Evolutionary conservation across 2,113 vertebrate genomes (phyloP).

Genomic region (Meriones unguiculatus): DNA sequence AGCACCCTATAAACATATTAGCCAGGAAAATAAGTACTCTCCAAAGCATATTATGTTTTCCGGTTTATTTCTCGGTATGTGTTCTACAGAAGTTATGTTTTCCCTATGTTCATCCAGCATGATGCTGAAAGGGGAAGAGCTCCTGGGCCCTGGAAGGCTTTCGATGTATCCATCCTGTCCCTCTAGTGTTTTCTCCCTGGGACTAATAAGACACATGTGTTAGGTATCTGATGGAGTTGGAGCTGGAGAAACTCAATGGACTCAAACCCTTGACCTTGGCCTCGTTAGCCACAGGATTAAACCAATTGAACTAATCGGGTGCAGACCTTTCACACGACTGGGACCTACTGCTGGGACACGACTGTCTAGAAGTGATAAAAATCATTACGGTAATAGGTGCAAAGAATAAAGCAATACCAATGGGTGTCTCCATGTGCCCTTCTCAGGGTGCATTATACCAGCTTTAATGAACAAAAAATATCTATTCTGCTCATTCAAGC

Average conservation of each 20-base stretch:
- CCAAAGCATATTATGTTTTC: not conserved
- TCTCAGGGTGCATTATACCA: too few relatives aligned
- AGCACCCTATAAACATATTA: not conserved
- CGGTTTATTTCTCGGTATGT: not conserved
- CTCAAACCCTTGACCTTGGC: conserved; percentile 73
- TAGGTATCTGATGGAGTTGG: not conserved
- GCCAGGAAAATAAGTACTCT: conserved; percentile 25
- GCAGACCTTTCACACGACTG: conserved; percentile 58
- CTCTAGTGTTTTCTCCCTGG: not conserved
- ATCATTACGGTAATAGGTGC: not conserved
- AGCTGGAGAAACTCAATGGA: conserved; percentile 38
- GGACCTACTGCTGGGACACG: conserved; percentile 19
- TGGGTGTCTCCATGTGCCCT: not conserved
- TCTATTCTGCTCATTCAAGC: not conserved
- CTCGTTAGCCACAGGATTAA: conserved; percentile 74
- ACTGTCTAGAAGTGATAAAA: conserved; percentile 7
- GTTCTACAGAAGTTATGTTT: not conserved
- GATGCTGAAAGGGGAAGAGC: not conserved
- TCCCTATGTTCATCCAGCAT: not conserved
- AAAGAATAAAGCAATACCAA: not conserved
- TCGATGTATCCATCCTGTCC: not conserved
- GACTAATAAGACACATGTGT: conserved; percentile 49
- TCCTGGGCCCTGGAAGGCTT: not conserved
- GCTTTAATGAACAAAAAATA: not conserved
- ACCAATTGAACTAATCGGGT: conserved; percentile 67